Percentiles rank a stretch among this genome's conserved stretches.
phyloP scores from a whole-genome alignment of 2,888 invertebrate species.

The Ochropacha duplaris region DNA sequence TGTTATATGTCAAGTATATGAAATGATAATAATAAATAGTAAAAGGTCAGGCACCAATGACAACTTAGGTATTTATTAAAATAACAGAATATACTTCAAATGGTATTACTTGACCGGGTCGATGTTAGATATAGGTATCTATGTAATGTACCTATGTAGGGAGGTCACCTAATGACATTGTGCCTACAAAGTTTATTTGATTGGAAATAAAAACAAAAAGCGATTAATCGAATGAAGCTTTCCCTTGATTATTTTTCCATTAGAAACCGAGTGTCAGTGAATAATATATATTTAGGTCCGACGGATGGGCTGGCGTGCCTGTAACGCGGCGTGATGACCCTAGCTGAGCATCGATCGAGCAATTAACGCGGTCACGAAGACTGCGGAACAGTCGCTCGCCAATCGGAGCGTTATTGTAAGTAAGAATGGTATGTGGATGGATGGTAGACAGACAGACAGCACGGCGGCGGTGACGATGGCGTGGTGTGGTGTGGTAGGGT shows the following conservation, averaged over 20 bases:
- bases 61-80: no score
- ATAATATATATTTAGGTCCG: constrained; percentile 58
- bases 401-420: constrained; percentile 10
- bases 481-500: constrained; percentile 35
- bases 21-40: no score
- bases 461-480: constrained; percentile 39
- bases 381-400: constrained; percentile 19
- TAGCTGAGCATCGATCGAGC: constrained; percentile 56
- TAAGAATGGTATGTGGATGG: constrained; percentile 12
- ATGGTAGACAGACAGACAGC: constrained; percentile 45
- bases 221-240: constrained; percentile 65
- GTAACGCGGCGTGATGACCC: constrained; percentile 48
- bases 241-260: constrained; percentile 65
- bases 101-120: neutral
- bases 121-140: neutral
- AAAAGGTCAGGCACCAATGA: no score
- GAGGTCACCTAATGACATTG: constrained; percentile 29
- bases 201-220: constrained; percentile 55
- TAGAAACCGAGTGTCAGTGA: constrained; percentile 57
- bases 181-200: constrained; percentile 34
- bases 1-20: no score
- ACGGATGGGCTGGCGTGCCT: constrained; percentile 45
- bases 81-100: neutral
- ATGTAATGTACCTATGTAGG: neutral
- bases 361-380: constrained; percentile 41